Conservation (phyloP, 2,888 invertebrate species). For the Saturnia pavonia region DNA sequence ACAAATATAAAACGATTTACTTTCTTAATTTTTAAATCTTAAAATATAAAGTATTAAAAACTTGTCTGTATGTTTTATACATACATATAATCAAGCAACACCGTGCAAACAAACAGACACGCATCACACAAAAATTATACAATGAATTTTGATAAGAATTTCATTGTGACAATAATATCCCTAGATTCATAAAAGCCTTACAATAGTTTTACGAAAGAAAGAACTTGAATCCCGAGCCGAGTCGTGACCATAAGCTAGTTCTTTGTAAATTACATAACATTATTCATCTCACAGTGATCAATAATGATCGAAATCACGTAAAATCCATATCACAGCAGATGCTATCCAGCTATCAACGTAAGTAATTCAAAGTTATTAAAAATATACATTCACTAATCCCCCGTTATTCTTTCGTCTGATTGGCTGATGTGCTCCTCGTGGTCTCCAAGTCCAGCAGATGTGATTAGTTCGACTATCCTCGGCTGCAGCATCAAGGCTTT, state of each 20-base stretch:
- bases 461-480: slow-evolving; percentile 36
- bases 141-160: too few relatives aligned
- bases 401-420: slow-evolving; percentile 1
- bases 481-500: slow-evolving; percentile 49
- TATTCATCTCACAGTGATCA: not conserved
- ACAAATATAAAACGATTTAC: too few relatives aligned
- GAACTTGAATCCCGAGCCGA: not conserved
- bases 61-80: too few relatives aligned
- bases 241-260: not conserved
- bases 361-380: not conserved
- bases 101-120: not conserved
- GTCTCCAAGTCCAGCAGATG: slow-evolving; percentile 14
- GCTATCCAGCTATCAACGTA: not conserved
- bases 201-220: not conserved
- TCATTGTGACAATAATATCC: not conserved
- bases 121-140: not conserved
- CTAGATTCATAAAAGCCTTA: not conserved
- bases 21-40: too few relatives aligned
- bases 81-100: too few relatives aligned
- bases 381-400: not conserved
- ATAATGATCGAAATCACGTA: not conserved
- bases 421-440: not conserved
- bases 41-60: too few relatives aligned
- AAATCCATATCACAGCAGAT: not conserved
- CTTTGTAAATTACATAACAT: not conserved